phyloP scores from a whole-genome alignment of 2,113 vertebrate species.

The Hippopotamus amphibius region DNA sequence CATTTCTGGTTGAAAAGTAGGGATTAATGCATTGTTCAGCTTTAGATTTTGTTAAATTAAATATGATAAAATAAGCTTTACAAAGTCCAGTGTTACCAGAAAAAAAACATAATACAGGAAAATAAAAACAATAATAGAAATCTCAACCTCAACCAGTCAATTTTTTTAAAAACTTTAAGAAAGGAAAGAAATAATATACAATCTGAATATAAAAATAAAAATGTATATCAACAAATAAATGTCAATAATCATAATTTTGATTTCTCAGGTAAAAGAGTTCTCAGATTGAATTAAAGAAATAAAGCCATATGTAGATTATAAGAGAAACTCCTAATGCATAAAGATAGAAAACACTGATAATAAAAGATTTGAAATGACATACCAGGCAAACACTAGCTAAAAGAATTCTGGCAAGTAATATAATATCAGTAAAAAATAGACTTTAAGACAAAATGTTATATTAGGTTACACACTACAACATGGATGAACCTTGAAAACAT shows the following conservation, averaged over 20 bases:
- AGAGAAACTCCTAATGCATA: background rate
- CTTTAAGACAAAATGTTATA: background rate
- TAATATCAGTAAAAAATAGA: background rate
- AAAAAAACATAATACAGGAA: background rate
- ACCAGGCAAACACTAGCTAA: background rate
- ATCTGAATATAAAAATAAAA: background rate
- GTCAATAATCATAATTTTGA: background rate
- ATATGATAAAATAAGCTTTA: background rate
- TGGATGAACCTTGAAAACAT: background rate
- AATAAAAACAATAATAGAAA: background rate
- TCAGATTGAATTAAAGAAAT: background rate
- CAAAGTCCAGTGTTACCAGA: background rate
- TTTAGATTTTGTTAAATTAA: constrained; percentile 26
- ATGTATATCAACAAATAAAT: background rate
- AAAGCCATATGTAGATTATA: background rate
- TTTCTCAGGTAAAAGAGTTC: constrained; percentile 10
- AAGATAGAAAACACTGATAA: background rate
- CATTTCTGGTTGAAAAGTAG: background rate
- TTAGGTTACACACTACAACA: background rate
- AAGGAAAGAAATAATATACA: background rate
- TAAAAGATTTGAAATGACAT: background rate
- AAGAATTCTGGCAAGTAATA: background rate
- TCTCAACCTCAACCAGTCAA: background rate
- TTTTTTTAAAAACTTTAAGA: background rate
- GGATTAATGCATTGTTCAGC: background rate